Evolutionary conservation across 2,113 vertebrate species (phyloP), one percentile per base, ranked within the genome.

Genomic region (Bubo scandiacus): DNA sequence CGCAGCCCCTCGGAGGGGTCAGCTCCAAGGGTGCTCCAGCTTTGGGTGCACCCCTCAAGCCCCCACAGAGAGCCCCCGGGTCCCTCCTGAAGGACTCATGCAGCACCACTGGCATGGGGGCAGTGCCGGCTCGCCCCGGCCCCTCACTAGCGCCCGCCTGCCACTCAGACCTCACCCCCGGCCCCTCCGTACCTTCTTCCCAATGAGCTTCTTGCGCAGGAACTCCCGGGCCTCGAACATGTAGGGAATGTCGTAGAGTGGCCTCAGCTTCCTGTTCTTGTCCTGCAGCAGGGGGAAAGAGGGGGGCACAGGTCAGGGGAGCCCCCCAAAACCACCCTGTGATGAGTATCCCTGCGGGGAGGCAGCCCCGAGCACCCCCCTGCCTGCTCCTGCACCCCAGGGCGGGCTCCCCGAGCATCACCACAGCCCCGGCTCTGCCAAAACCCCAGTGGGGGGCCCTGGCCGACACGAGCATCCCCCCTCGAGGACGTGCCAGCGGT

Each of bases 221-320:
- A 99, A 99, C 89, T 99, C 99, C 26, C 99, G 98, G 75, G 99
- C 99, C 96, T 99, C 99, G 29, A 99, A 99, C 99, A 99, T 99
- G 98, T 99, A 99, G 62, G 99, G 99, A 96, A 99, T 99, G 98
- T 99, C 99, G 7, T 99, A 99, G 23, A 99, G 98, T 1, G 99
- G 99, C 81, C 99, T 99, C 90, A 99, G 99, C 86, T 99, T 99
- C 97, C 99, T 99, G 98, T 99, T 99, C 98, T 99, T 99, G 98
- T 99, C 99, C 98, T 99, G 94, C 15, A 9, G 3, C 4, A 14
- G 25, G 29, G n/a, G 36, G 38, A 67, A 52, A 75, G n/a, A 36
- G 23, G 5, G 15, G 23, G 52, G 9, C 18, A 26, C 5, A 1
- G 86, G 51, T 93, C 78, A 94, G 45, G 32, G 19, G 1, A 21